Evolutionary conservation across 2,888 invertebrate genomes (phyloP).

Genomic region (Mycalesis mineus): DNA sequence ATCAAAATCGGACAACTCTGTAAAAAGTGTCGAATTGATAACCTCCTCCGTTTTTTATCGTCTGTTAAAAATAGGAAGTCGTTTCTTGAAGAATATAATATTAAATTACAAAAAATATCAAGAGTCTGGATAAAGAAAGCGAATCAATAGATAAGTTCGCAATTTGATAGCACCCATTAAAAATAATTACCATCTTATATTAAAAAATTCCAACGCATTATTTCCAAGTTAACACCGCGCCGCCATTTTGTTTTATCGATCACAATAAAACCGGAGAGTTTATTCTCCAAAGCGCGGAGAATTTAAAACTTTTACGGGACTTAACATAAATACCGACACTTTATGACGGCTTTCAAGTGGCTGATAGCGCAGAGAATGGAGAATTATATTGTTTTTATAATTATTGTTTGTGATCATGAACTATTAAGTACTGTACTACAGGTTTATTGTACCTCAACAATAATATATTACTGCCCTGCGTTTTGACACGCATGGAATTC

Average conservation of each 20-base stretch:
- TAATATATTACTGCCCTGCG: no score
- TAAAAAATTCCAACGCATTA: slow-evolving; percentile 14
- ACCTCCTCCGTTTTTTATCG: no score
- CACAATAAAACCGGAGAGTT: background rate
- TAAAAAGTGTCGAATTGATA: no score
- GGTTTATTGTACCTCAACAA: no score
- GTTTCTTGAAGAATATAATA: no score
- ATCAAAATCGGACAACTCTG: no score
- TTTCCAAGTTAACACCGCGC: slow-evolving; percentile 9
- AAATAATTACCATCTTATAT: background rate
- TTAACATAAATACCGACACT: slow-evolving; percentile 25
- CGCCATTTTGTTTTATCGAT: slow-evolving; percentile 17
- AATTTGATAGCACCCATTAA: background rate
- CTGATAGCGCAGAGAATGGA: background rate
- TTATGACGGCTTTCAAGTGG: slow-evolving; percentile 26
- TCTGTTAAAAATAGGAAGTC: no score
- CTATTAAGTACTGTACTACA: background rate
- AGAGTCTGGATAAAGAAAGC: no score
- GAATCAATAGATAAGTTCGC: background rate
- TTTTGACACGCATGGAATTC: no score
- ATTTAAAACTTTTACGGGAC: slow-evolving; percentile 23
- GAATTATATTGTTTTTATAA: background rate
- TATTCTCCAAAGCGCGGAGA: slow-evolving; percentile 15
- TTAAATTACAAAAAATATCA: no score
- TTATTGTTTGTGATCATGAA: background rate